Evolutionary conservation across 2,888 invertebrate genomes (phyloP).

Genomic region (Amiota mariae): DNA sequence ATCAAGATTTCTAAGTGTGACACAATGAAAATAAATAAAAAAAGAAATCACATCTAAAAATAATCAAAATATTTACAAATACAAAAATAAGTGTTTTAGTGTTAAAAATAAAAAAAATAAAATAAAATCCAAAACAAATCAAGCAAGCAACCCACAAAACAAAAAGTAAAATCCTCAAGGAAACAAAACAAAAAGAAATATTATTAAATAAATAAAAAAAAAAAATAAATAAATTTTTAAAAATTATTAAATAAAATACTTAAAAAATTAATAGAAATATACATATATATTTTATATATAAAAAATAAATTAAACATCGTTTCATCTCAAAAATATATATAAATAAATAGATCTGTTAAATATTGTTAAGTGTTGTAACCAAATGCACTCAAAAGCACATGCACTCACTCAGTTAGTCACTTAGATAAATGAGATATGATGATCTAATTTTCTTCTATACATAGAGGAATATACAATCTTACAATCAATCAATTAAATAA

Average conservation of each 20-base stretch:
- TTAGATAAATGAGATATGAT: background rate
- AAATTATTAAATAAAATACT: slow-evolving; percentile 34
- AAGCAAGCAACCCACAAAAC: slow-evolving; percentile 14
- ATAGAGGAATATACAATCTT: too few relatives aligned
- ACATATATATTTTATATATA: slow-evolving; percentile 44
- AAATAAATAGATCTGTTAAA: slow-evolving; percentile 10
- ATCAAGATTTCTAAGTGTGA: background rate
- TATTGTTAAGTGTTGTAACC: background rate
- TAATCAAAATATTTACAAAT: slow-evolving; percentile 11
- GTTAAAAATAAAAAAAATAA: slow-evolving; percentile 12
- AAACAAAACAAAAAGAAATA: slow-evolving; percentile 28
- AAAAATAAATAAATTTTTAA: slow-evolving; percentile 32
- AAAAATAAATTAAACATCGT: slow-evolving; percentile 31
- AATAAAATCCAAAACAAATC: slow-evolving; percentile 22
- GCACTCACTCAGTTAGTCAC: slow-evolving; percentile 1
- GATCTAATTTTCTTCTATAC: too few relatives aligned
- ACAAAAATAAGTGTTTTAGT: background rate
- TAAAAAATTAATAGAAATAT: background rate
- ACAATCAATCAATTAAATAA: background rate
- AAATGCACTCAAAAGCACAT: background rate
- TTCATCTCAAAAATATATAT: slow-evolving; percentile 23
- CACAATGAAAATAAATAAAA: slow-evolving; percentile 16
- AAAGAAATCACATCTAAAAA: slow-evolving; percentile 9
- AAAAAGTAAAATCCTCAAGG: slow-evolving; percentile 24
- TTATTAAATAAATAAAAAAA: slow-evolving; percentile 34